Base-by-base conservation (phyloP, 1,140 invertebrate species). In the Atta cephalotes region DNA sequence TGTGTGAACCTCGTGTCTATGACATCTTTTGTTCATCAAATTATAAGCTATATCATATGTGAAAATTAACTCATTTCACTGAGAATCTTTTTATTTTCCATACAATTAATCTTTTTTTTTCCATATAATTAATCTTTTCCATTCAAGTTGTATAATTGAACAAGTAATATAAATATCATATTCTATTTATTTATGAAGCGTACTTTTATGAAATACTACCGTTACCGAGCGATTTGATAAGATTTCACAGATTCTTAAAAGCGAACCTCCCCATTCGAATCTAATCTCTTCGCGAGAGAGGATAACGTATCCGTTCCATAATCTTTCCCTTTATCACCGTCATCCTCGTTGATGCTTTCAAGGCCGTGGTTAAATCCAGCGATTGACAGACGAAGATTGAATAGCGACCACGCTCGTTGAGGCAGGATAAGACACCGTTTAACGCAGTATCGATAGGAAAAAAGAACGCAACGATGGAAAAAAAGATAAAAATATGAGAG, bases 341-440 rank as follows among this genome's bases (percentile, higher is more conserved):
- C 56, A 86, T 88, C 65, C 76, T 62, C 86, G 68, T 39, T 77
- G 79, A 85, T 78, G 28, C 78, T 62, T 85, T 18, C 65, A 72
- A 71, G 18, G 56, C 74, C 25, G 85, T 35, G 80, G 80, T 76
- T 84, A 74, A 87, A 88, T 88, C 76, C 74, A 21, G 25, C 76
- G 77, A 86, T 81, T 71, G 77, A 86, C 77, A 70, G 78, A 86
- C 77, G 60, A 88, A 76, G 87, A 87, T 89, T 85, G 74, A 80
- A 72, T 65, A 60, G 71, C 51, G 60, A 35, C 31, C 85, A 62
- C 51, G 51, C 62, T 80, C 63, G 65, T 21, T 56, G 74, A 82
- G 49, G 77, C 51, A 31, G 60, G 21, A 76, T 63, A 63, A 89
- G 65, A 80, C 76, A 81, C 53, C 72, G 63, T 65, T 84, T 88